phyloP scores from a whole-genome alignment of 2,797 vertebrate genomes.

The Anabacerthia variegaticeps region DNA sequence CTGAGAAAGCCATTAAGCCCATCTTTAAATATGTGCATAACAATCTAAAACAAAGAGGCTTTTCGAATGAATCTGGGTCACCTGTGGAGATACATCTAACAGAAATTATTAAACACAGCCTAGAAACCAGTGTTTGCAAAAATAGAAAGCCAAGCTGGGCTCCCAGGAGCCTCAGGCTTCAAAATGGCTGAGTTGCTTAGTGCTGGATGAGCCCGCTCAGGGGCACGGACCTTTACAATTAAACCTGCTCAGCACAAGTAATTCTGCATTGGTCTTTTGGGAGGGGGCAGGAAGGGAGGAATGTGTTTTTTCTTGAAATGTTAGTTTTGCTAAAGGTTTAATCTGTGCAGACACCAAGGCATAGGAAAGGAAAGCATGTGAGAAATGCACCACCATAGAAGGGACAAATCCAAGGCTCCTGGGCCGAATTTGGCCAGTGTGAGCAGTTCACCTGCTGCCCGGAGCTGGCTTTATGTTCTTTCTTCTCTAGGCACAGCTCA shows the following conservation, averaged over 20 bases:
- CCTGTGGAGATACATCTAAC: background rate
- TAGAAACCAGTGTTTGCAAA: background rate
- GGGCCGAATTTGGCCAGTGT: background rate
- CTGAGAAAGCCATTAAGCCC: constrained; percentile 29
- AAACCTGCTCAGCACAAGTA: background rate
- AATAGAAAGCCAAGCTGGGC: background rate
- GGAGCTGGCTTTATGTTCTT: background rate
- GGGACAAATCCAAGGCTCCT: background rate
- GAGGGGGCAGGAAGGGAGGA: background rate
- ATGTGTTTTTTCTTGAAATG: background rate
- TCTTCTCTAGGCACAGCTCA: background rate
- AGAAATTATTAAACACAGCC: constrained; percentile 22
- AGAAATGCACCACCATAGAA: background rate
- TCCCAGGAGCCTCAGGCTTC: constrained; percentile 7
- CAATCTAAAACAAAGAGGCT: constrained; percentile 37
- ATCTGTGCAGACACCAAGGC: background rate
- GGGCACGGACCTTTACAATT: background rate
- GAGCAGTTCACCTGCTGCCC: background rate
- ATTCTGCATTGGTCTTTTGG: background rate
- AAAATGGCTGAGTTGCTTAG: background rate
- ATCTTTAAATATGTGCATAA: constrained; percentile 44
- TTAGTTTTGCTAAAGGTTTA: background rate
- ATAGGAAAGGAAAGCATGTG: background rate
- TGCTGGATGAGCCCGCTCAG: background rate
- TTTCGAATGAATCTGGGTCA: constrained; percentile 50